These are phyloP conservation scores for Chionomys nivalis DNA, from an alignment of 2,113 vertebrate genomes.

Conservation along the genomic window DNA sequence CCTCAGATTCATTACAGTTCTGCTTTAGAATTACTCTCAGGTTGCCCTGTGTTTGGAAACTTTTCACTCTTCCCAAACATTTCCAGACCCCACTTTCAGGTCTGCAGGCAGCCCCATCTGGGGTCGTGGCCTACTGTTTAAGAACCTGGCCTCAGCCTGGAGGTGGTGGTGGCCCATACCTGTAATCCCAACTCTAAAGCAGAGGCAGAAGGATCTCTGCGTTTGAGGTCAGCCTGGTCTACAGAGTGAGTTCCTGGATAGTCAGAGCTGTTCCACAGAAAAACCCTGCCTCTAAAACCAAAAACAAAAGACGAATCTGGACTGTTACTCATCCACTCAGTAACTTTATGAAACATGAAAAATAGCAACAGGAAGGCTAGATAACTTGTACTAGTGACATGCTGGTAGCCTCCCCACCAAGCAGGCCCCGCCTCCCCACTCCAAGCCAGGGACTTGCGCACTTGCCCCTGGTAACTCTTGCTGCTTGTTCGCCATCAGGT, in stretches of 20 bases:
- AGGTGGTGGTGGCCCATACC: neutral
- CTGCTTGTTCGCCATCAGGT: slow-evolving; percentile 84
- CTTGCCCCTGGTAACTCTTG: neutral
- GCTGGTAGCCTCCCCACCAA: neutral
- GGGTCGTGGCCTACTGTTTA: neutral
- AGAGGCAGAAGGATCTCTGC: neutral
- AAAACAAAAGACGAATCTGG: neutral
- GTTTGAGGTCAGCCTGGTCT: neutral
- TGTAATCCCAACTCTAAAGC: neutral
- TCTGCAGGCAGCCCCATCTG: neutral
- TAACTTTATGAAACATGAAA: neutral
- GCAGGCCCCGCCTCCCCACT: neutral
- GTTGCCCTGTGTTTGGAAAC: neutral
- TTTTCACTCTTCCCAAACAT: neutral
- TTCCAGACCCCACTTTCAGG: neutral
- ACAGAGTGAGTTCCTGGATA: neutral
- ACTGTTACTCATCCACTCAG: neutral
- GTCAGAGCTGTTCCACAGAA: neutral
- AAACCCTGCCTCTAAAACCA: too few relatives aligned
- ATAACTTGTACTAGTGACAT: neutral
- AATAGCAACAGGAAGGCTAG: neutral
- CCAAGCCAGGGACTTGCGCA: neutral
- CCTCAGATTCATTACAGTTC: neutral
- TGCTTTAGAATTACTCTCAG: neutral
- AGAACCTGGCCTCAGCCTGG: neutral